Conservation (phyloP, 2,888 invertebrate species). For the Petrolisthes cinctipes region DNA sequence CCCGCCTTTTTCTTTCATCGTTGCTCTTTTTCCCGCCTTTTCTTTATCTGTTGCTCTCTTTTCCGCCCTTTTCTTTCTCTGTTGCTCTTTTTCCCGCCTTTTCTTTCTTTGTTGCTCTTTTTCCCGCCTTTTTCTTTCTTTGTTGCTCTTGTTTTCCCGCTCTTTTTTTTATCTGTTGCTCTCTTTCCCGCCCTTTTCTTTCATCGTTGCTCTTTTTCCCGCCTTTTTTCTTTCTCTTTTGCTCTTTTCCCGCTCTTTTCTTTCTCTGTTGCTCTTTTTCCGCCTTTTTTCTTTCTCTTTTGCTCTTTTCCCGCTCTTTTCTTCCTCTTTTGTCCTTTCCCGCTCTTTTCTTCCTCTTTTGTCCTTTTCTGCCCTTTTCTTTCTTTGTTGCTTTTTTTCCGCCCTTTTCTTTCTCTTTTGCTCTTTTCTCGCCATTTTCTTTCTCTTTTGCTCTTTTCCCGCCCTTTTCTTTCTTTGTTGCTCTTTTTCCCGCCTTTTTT, state of each 20-base stretch:
- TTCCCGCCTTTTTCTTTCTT: not conserved
- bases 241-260: not conserved
- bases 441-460: not conserved
- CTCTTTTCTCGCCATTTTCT: too few species aligned
- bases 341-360: not conserved
- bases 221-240: not conserved
- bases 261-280: not conserved
- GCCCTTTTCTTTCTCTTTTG: not conserved
- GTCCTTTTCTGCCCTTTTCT: too few species aligned
- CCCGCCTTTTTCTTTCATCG: too few species aligned
- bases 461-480: not conserved
- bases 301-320: not conserved
- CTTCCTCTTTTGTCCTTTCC: not conserved
- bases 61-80: too few species aligned
- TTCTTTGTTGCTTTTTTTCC: not conserved
- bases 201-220: not conserved
- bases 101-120: not conserved
- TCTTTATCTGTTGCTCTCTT: too few species aligned
- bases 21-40: too few species aligned
- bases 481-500: not conserved
- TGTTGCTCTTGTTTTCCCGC: not conserved
- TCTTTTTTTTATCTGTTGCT: not conserved
- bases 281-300: not conserved
- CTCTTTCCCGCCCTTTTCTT: not conserved
- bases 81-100: constrained; percentile 6